Evolutionary conservation across 2,888 invertebrate genomes (phyloP).

Genomic region (Mamestra brassicae): DNA sequence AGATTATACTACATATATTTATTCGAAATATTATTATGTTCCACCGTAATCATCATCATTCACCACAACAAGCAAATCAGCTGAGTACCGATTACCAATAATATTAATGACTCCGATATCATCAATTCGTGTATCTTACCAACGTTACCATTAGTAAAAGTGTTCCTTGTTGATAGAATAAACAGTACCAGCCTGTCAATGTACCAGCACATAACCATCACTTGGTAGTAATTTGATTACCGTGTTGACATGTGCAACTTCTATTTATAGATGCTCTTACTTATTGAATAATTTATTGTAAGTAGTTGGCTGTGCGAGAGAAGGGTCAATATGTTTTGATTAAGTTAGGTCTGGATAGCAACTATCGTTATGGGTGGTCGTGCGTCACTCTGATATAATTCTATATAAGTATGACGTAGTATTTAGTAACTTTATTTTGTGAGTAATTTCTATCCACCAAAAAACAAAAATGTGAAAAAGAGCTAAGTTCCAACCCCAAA

Average conservation of each 20-base stretch:
- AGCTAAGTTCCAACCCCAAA: too few relatives aligned
- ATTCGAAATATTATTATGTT: too few relatives aligned
- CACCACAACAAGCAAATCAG: background rate
- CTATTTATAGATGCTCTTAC: conserved; percentile 22
- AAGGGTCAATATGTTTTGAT: conserved; percentile 14
- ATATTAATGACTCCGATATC: conserved; percentile 22
- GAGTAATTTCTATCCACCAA: too few relatives aligned
- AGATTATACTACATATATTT: too few relatives aligned
- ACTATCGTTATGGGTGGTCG: background rate
- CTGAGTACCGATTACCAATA: background rate
- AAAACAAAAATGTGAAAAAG: too few relatives aligned
- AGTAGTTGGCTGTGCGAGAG: background rate
- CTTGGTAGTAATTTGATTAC: conserved; percentile 27
- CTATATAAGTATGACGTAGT: too few relatives aligned
- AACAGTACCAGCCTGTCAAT: conserved; percentile 20
- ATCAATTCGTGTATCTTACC: conserved; percentile 4
- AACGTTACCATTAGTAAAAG: conserved; percentile 42
- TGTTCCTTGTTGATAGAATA: conserved; percentile 46
- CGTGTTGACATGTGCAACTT: conserved; percentile 9
- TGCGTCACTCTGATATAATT: too few relatives aligned
- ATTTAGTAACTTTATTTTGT: too few relatives aligned
- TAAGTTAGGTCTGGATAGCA: background rate
- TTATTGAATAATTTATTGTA: conserved; percentile 11
- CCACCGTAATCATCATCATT: background rate
- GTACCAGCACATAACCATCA: conserved; percentile 4